phyloP scores from a whole-genome alignment of 2,797 vertebrate species.

The Moxostoma hubbsi region DNA sequence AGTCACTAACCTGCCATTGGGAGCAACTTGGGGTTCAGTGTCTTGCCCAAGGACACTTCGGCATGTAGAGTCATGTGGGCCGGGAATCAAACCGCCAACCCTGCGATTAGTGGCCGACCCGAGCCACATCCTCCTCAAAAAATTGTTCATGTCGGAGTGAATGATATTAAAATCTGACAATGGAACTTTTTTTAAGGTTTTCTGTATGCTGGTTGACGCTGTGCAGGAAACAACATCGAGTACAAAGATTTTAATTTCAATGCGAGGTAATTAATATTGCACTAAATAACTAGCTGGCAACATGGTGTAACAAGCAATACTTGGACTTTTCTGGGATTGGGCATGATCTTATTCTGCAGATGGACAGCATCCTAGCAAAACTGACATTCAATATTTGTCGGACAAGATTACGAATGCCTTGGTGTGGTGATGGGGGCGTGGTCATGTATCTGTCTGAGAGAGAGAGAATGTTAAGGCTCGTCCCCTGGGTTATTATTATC shows the following conservation, averaged over 20 bases:
- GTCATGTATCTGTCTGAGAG: too few species aligned
- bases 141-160: not conserved
- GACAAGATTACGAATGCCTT: too few species aligned
- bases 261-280: not conserved
- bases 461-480: too few species aligned
- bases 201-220: not conserved
- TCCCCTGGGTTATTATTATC: too few species aligned
- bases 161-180: not conserved
- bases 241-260: not conserved
- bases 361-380: not conserved
- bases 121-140: too few species aligned
- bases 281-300: not conserved
- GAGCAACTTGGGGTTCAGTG: too few species aligned
- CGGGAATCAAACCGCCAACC: too few species aligned
- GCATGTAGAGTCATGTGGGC: too few species aligned
- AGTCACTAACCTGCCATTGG: too few species aligned
- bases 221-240: not conserved
- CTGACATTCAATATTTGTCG: not conserved
- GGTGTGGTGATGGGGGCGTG: too few species aligned
- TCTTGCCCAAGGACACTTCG: too few species aligned
- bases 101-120: too few species aligned
- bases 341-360: not conserved
- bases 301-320: not conserved
- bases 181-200: not conserved
- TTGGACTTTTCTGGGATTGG: not conserved